Percentiles rank a stretch among this genome's conserved stretches.
Conservation (phyloP, 2,888 invertebrate genomes). For the Trissoscelio sp. region DNA sequence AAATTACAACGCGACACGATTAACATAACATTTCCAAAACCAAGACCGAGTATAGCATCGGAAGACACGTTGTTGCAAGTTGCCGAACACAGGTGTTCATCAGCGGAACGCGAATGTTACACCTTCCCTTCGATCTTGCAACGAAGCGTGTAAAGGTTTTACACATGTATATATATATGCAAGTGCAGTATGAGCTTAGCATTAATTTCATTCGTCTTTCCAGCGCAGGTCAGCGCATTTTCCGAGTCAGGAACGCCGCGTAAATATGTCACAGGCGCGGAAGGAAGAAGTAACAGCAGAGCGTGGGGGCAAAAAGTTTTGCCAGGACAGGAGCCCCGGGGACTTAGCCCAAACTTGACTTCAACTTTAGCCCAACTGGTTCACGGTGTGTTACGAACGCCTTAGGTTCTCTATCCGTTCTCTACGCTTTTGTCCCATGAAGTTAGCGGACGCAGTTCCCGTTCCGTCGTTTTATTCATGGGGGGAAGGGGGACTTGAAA, state of each 20-base stretch:
- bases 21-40: constrained; percentile 27
- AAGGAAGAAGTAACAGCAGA: neutral
- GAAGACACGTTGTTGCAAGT: constrained; percentile 35
- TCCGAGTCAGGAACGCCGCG: constrained; percentile 65
- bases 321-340: constrained; percentile 33
- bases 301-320: constrained; percentile 33
- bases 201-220: constrained; percentile 68
- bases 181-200: constrained; percentile 63
- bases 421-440: neutral
- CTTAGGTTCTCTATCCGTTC: neutral
- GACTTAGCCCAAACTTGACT: constrained; percentile 53
- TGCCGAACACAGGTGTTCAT: constrained; percentile 60
- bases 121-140: constrained; percentile 47
- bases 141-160: constrained; percentile 37
- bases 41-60: constrained; percentile 26
- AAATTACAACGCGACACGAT: constrained; percentile 2
- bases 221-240: constrained; percentile 59
- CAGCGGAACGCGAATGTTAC: constrained; percentile 38
- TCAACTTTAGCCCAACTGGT: constrained; percentile 64
- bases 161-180: constrained; percentile 60
- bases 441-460: constrained; percentile 12
- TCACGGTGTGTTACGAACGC: constrained; percentile 53
- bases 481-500: too few relatives aligned
- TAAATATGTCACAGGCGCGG: constrained; percentile 62
- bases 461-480: constrained; percentile 11